Base-by-base conservation (phyloP, 1,140 invertebrate genomes). In the Aricia agestis region DNA sequence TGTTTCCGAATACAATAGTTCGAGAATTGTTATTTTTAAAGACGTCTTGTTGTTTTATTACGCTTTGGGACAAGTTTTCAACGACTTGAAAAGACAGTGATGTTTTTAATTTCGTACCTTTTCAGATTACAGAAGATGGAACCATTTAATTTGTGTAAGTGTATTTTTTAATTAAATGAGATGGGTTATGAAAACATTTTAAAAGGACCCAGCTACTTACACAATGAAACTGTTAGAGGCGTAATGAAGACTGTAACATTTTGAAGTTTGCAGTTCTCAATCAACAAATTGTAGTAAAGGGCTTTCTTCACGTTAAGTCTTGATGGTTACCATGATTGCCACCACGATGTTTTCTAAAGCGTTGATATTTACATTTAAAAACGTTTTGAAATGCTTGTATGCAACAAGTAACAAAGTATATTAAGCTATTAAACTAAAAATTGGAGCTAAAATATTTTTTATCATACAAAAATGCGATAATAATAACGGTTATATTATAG, bases 1-100 rank as follows among this genome's bases (percentile, higher is more conserved):
- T 79, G 78, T 77, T 77, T 76, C 72, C 70, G 61, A 70, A 78
- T 71, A 79, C 72, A 80, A 74, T 67, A 70, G 68, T 76, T 76
- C 77, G 19, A 63, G 79, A 81, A 81, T 81, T 82, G 81, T 78
- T 78, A 75, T 74, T 69, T 76, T 77, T 72, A 66, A 70, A 61
- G 74, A 63, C 17, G 19, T 63, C 59, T 59, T 19, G 59, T 63
- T 63, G 17, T 10, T 63, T 63, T 63, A 63, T 63, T 63, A 63
- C 59, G 10, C 18, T 63, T 31, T 25, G 17, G 5, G 19, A 25
- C 59, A 63, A 63, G 18, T 63, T 52, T 63, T 63, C 17, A 63
- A 63, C 59, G 17, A 52, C 11, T 52, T 25, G 59, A 63, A 63
- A 63, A 25, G 59, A 63, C 59, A 19, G 19, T 25, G 45, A 52